Evolutionary conservation across 2,888 invertebrate genomes (phyloP).

Genomic region (Cephus spinipes): DNA sequence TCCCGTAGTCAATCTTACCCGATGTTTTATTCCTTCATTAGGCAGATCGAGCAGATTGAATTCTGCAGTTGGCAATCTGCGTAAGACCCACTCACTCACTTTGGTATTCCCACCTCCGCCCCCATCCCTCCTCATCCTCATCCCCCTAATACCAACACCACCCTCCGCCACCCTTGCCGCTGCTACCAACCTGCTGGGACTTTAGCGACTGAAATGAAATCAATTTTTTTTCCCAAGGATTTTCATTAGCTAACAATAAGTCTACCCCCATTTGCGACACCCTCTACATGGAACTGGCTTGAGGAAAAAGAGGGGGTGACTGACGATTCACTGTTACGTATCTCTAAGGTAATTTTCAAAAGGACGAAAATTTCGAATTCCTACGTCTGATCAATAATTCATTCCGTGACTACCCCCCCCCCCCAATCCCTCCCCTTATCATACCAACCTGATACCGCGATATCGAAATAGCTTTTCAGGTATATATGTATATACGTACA

Average conservation of each 20-base stretch:
- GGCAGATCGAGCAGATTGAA: slow-evolving; percentile 59
- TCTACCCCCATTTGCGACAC: background rate
- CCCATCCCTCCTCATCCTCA: background rate
- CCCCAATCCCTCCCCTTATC: background rate
- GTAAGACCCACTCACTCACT: slow-evolving; percentile 22
- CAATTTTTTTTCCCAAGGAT: slow-evolving; percentile 37
- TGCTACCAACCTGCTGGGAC: background rate
- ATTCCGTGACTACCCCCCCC: background rate
- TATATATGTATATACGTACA: no score
- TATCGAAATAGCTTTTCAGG: background rate
- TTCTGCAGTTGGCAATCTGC: slow-evolving; percentile 36
- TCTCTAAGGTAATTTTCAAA: slow-evolving; percentile 32
- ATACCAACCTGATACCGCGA: background rate
- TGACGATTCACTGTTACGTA: slow-evolving; percentile 9
- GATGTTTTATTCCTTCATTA: slow-evolving; percentile 60
- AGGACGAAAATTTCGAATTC: slow-evolving; percentile 1
- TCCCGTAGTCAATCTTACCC: background rate
- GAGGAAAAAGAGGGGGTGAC: slow-evolving; percentile 21
- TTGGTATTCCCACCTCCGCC: slow-evolving; percentile 11
- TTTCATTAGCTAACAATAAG: slow-evolving; percentile 32
- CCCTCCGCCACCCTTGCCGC: slow-evolving; percentile 15
- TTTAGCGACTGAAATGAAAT: slow-evolving; percentile 18
- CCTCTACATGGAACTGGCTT: slow-evolving; percentile 6
- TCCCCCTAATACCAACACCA: slow-evolving; percentile 16
- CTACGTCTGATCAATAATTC: background rate